Base-by-base conservation (phyloP, 2,888 invertebrate genomes). In the Furcula furcula region DNA sequence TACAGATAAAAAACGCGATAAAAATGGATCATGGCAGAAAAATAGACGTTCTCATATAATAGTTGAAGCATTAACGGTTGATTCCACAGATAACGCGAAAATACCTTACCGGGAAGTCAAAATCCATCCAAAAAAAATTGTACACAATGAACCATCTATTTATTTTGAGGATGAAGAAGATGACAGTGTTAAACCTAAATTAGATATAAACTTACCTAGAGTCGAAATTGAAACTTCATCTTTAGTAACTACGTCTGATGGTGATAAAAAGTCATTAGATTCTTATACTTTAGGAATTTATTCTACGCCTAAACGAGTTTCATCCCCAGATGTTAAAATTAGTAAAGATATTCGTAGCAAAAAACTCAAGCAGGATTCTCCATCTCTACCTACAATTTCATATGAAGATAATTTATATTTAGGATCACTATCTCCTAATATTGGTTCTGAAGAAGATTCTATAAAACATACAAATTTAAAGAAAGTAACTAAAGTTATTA, bases 161-260 rank as follows among this genome's bases (percentile, higher is more conserved):
- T 40, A 40, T 35, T 27, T 36, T 11, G 49, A 57, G 46, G 54
- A 60, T 21, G 42, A 55, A 19, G 52, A 65, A 29, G 63, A 65
- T 34, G 52, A 68, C 18, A 68, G 44, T 18, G 42, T 55, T 1
- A 80, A 72, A 40, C 65, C 58, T 31, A 72, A 68, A 43, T 36
- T 80, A 9, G 61, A 67, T 31, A 70, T 81, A 14, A 62, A 65
- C 36, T 40, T 79, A 34, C 81, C 78, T 0, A 60, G 65, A 46
- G 61, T 75, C 23, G 60, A 49, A 34, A 54, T 42, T 19, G 64
- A 72, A 19, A 72, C 55, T 34, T 46, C 36, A 30, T 74, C 76
- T 2, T 15, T 43, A 14, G 19, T 47, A 16, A 62, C 57, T 7
- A 56, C 46, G 25, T 69, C 72, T 3, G 71, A 73, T 29, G 45